phyloP scores from a whole-genome alignment of 2,113 vertebrate species.

The Pithys albifrons region DNA sequence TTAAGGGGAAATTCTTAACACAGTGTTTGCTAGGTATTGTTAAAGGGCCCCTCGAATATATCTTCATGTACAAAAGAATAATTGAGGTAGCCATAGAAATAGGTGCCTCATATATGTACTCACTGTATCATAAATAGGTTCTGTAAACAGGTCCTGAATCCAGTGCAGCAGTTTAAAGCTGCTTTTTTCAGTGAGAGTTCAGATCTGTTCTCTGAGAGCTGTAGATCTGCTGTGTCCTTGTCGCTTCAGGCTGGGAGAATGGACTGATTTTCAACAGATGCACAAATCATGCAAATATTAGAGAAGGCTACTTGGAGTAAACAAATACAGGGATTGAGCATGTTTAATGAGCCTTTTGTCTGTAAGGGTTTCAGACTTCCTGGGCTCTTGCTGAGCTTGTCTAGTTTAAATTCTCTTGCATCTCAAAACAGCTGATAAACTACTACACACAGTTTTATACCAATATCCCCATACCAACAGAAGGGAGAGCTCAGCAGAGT shows the following conservation, averaged over 20 bases:
- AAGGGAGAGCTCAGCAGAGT: background rate
- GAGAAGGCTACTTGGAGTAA: background rate
- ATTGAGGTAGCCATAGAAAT: background rate
- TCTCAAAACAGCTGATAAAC: background rate
- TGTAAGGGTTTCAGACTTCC: background rate
- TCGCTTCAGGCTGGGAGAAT: background rate
- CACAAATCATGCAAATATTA: background rate
- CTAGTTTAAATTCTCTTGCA: background rate
- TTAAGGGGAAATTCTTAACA: background rate
- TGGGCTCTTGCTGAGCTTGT: background rate
- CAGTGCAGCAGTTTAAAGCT: background rate
- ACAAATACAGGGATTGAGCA: rapidly evolving
- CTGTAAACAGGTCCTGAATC: background rate
- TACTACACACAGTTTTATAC: background rate
- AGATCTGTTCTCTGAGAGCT: background rate
- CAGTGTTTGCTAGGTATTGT: background rate
- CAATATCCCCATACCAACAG: no score
- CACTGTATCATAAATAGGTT: background rate
- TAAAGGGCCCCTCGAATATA: background rate
- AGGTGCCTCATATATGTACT: background rate
- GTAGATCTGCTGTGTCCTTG: background rate
- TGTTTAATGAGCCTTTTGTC: background rate
- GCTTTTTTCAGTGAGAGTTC: background rate
- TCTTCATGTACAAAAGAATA: background rate
- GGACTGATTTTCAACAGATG: background rate